Percentiles rank a stretch among this genome's conserved stretches.
Evolutionary conservation across 2,888 invertebrate genomes (phyloP).

Genomic region (Arrhopalites spinosus): DNA sequence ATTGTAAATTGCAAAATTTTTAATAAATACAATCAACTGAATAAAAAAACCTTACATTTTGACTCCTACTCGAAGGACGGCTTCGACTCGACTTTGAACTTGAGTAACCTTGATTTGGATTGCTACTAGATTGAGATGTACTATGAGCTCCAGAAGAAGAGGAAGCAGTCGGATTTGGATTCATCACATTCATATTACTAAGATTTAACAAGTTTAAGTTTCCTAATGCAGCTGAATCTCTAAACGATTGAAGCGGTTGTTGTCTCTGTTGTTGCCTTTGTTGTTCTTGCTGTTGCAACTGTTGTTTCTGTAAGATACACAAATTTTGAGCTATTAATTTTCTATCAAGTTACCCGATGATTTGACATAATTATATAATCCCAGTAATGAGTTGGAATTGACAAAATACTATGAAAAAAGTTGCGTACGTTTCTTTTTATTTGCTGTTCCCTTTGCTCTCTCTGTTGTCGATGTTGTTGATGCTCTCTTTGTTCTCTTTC

Average conservation of each 20-base stretch:
- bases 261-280: slow-evolving; percentile 56
- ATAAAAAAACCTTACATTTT: slow-evolving; percentile 13
- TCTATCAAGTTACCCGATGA: no score
- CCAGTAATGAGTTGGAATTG: no score
- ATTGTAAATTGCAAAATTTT: neutral
- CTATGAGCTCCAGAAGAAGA: slow-evolving; percentile 19
- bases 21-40: neutral
- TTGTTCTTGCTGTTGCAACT: slow-evolving; percentile 26
- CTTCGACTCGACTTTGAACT: slow-evolving; percentile 24
- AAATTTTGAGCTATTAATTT: no score
- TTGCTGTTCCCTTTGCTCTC: slow-evolving; percentile 1
- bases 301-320: neutral
- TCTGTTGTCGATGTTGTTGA: slow-evolving; percentile 53
- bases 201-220: slow-evolving; percentile 37
- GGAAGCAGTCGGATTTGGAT: slow-evolving; percentile 25
- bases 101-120: slow-evolving; percentile 29
- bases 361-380: no score
- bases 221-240: slow-evolving; percentile 44
- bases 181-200: slow-evolving; percentile 29
- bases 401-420: no score
- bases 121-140: slow-evolving; percentile 29
- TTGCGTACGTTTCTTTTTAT: neutral
- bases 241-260: slow-evolving; percentile 54
- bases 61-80: slow-evolving; percentile 37
- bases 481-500: slow-evolving; percentile 32